These are phyloP conservation scores for Cotesia vestalis DNA, from an alignment of 1,140 invertebrate genomes.

Conservation along the genomic window DNA sequence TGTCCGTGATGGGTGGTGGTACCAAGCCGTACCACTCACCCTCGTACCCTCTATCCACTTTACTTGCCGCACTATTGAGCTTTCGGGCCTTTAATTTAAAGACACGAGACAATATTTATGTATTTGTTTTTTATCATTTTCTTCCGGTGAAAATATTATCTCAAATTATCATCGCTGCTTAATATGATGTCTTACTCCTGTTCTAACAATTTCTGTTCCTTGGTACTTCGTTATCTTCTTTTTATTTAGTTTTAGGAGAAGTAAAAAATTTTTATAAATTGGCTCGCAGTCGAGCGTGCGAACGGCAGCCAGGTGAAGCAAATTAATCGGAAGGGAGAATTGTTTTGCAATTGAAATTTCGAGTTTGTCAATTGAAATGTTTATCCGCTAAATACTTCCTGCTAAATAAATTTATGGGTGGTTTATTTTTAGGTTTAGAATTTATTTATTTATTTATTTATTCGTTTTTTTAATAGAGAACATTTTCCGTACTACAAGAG, in stretches of 20 bases:
- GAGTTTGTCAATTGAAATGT: not conserved
- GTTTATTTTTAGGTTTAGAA: too few species aligned
- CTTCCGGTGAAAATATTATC: too few species aligned
- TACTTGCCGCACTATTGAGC: conserved; percentile 25
- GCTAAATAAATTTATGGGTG: not conserved
- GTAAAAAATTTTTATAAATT: too few species aligned
- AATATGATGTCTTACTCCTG: too few species aligned
- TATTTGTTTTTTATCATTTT: not conserved
- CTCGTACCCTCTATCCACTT: conserved; percentile 29
- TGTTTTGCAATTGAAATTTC: not conserved
- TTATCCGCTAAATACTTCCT: not conserved
- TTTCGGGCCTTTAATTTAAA: conserved; percentile 19
- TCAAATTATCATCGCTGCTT: too few species aligned
- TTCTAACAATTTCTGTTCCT: too few species aligned
- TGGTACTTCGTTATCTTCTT: too few species aligned
- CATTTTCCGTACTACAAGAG: conserved; percentile 87
- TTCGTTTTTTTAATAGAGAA: conserved; percentile 69
- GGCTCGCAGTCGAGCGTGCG: too few species aligned
- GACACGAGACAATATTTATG: conserved; percentile 15
- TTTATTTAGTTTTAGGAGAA: too few species aligned
- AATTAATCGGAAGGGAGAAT: too few species aligned
- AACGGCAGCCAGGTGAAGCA: too few species aligned
- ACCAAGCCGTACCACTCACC: conserved; percentile 55
- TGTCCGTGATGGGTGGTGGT: conserved; percentile 47
- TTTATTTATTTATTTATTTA: too few species aligned